phyloP scores from a whole-genome alignment of 2,113 vertebrate genomes.

The Etia nguti region DNA sequence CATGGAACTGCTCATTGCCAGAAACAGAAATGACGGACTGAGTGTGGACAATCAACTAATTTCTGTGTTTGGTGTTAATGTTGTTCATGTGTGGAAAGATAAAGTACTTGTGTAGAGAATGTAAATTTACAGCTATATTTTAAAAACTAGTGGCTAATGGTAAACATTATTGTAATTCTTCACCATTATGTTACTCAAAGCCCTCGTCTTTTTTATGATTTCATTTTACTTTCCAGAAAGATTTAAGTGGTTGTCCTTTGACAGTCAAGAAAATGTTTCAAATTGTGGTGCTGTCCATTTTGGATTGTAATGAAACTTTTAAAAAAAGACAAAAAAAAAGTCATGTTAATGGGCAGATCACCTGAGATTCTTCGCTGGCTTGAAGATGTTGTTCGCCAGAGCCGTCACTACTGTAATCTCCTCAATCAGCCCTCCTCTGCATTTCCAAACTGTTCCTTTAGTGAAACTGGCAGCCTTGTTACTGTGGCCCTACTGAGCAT shows the following conservation, averaged over 20 bases:
- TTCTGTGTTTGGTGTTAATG: slow-evolving; percentile 98
- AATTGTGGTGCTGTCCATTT: slow-evolving; percentile 76
- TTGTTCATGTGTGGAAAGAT: slow-evolving; percentile 98
- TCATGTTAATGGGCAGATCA: slow-evolving; percentile 11
- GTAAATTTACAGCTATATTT: slow-evolving; percentile 99
- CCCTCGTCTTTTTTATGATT: slow-evolving; percentile 77
- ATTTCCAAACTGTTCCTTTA: slow-evolving; percentile 59
- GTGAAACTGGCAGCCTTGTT: slow-evolving; percentile 70
- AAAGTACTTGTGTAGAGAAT: slow-evolving; percentile 99
- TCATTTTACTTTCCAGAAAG: slow-evolving; percentile 68
- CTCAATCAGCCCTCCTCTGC: slow-evolving; percentile 48
- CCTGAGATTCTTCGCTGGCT: slow-evolving; percentile 35
- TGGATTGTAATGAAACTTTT: slow-evolving; percentile 29
- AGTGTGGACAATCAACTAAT: slow-evolving; percentile 99
- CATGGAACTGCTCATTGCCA: slow-evolving; percentile 92
- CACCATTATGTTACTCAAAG: slow-evolving; percentile 86
- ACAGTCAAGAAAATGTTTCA: slow-evolving; percentile 61
- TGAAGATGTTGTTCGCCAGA: slow-evolving; percentile 41
- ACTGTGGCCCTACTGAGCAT: slow-evolving; percentile 65
- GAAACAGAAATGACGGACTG: slow-evolving; percentile 89
- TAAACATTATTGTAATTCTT: slow-evolving; percentile 99
- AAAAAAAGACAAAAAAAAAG: not conserved
- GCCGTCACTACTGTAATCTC: slow-evolving; percentile 66
- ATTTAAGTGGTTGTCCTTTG: slow-evolving; percentile 47
- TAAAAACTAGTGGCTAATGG: slow-evolving; percentile 96